Evolutionary conservation across 2,888 invertebrate species (phyloP).

Genomic region (Anaspis maculata): DNA sequence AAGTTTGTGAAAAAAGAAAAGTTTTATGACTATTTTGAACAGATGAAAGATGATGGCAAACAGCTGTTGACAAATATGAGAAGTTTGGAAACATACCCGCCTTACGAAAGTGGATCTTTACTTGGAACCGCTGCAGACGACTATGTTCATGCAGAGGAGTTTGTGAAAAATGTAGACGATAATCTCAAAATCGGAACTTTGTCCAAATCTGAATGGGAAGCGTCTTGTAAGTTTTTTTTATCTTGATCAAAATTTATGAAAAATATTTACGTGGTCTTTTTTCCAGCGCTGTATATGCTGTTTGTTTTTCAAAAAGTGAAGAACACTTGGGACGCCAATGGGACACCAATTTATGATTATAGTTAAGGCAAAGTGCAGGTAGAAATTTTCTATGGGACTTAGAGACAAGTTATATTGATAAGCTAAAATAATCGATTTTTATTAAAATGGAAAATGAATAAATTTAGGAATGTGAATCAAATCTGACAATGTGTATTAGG

Average conservation of each 20-base stretch:
- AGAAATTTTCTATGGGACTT: no score
- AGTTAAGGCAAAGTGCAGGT: no score
- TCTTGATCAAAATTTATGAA: not conserved
- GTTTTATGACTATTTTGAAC: conserved; percentile 73
- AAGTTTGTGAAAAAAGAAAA: conserved; percentile 59
- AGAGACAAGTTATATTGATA: no score
- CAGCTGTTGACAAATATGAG: conserved; percentile 67
- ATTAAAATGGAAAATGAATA: no score
- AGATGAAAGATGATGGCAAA: conserved; percentile 50
- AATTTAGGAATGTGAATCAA: no score
- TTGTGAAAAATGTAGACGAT: conserved; percentile 42
- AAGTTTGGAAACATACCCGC: conserved; percentile 75
- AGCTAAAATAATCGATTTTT: no score
- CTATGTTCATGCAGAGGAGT: conserved; percentile 64
- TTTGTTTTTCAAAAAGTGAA: conserved; percentile 78
- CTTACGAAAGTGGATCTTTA: conserved; percentile 46
- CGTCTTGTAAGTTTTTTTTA: conserved; percentile 61
- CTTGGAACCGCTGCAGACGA: conserved; percentile 55
- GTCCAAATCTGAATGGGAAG: conserved; percentile 88
- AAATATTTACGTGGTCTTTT: conserved; percentile 15
- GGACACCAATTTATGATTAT: conserved; percentile 53
- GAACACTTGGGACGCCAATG: conserved; percentile 54
- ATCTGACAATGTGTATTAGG: no score
- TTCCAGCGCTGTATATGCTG: conserved; percentile 71
- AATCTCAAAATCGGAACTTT: conserved; percentile 64